Conservation (phyloP, 2,888 invertebrate genomes). For the Trichogramma evanescens region DNA sequence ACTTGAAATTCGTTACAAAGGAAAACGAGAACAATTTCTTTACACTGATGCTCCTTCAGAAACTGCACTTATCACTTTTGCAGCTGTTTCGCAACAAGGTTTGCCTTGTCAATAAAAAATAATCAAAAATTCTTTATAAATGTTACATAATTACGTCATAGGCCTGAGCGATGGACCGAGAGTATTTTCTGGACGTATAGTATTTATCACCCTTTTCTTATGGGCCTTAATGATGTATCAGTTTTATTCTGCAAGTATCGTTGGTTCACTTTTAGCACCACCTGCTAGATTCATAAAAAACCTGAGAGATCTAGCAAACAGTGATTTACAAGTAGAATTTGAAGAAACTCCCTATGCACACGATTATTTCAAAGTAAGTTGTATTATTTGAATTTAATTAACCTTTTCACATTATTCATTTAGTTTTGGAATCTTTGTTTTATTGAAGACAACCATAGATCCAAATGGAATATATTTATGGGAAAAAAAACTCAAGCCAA, state of each 20-base stretch:
- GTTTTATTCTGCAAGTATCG: constrained; percentile 44
- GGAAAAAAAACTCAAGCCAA: constrained; percentile 50
- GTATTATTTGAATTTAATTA: not conserved
- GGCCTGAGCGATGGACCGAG: constrained; percentile 47
- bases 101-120: constrained; percentile 4
- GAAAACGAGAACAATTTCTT: constrained; percentile 15
- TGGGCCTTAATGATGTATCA: constrained; percentile 40
- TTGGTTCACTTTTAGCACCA: constrained; percentile 39
- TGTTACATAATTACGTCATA: constrained; percentile 28
- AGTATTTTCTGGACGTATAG: constrained; percentile 46
- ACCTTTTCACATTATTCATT: constrained; percentile 29
- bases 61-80: constrained; percentile 44
- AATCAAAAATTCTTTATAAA: not conserved
- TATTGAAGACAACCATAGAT: constrained; percentile 56
- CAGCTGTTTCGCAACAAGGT: constrained; percentile 50
- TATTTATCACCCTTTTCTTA: constrained; percentile 35
- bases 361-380: constrained; percentile 34
- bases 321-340: constrained; percentile 36
- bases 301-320: constrained; percentile 36
- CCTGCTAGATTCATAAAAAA: constrained; percentile 39
- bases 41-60: constrained; percentile 28
- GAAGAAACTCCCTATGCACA: constrained; percentile 38
- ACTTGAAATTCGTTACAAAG: constrained; percentile 25
- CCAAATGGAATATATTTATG: constrained; percentile 55
- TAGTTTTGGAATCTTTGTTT: not conserved